Evolutionary conservation across 2,113 vertebrate species (phyloP), one percentile per base, ranked within the genome.

Genomic region (Coptodon rendalli): DNA sequence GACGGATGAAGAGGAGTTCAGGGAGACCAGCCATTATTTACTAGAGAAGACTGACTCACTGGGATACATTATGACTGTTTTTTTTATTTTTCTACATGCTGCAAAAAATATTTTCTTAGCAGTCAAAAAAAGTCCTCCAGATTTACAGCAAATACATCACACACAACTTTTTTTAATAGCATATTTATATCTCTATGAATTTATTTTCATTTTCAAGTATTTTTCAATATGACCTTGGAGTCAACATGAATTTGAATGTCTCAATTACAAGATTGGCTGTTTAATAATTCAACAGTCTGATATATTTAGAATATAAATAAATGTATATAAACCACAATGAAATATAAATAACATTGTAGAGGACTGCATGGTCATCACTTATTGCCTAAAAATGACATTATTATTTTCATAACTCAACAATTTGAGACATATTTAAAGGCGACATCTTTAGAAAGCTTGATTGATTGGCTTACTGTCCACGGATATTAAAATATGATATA

Each of bases 1-100:
- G 85, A 78, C 24, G 13, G 83, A 93, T 86, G 80, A 85, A 63
- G 71, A 40, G 17, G 56, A 90, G 81, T 87, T 91, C 91, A 85
- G 48, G 53, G 31, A 82, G 83, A 80, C 19, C 29, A 50, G 86
- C 71, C 81, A 61, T 59, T 90, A 91, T 92, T 92, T 91, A 88
- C 89, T 84, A 9, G 0, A 50, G 12, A 50, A 66, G 38, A 63
- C 36, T 7, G 53, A 82, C 80, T 82, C 78, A 16, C 52, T 24
- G 68, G 57, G 84, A 80, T 29, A 61, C 66, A 66, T 80, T 1
- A 22, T 22, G 22, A 87, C 61, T 86, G 29, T 19, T 48, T 78
- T 85, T 84, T 57, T 83, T 22, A 11, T 24, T 24, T 9, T 56
- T 66, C 19, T 31, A 73, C 45, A 63, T 16, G 10, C 45, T 68